A percentile compares a stretch with the other conserved stretches of the same genome.
Evolutionary conservation across 1,140 invertebrate species (phyloP).

Genomic region (Drosophila setifemur): DNA sequence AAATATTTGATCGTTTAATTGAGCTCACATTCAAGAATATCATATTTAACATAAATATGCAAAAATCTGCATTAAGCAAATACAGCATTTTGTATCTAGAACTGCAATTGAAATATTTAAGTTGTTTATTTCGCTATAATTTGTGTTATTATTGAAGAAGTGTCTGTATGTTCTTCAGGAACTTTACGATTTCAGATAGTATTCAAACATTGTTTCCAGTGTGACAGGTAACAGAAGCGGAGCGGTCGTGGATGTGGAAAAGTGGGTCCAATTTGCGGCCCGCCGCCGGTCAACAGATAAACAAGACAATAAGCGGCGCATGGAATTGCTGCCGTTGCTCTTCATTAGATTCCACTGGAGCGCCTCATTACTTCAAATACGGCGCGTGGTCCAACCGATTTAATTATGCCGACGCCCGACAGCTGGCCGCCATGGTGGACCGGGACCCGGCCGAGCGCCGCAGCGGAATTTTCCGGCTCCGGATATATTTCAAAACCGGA

Average conservation of each 20-base stretch:
- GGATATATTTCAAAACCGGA: conserved; percentile 69
- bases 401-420: conserved; percentile 66
- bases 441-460: not conserved
- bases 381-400: conserved; percentile 32
- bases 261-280: conserved; percentile 40
- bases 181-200: too few relatives aligned
- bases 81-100: too few relatives aligned
- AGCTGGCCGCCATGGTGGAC: conserved; percentile 28
- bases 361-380: conserved; percentile 74
- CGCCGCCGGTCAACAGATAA: conserved; percentile 38
- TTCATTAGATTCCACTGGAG: conserved; percentile 52
- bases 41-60: too few relatives aligned
- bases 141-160: too few relatives aligned
- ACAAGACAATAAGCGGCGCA: conserved; percentile 67
- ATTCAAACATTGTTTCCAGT: not conserved
- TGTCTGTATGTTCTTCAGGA: too few relatives aligned
- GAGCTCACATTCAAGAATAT: too few relatives aligned
- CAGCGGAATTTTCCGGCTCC: not conserved
- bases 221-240: conserved; percentile 17
- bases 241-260: not conserved
- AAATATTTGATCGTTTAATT: too few relatives aligned
- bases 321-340: conserved; percentile 67
- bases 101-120: too few relatives aligned
- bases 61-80: too few relatives aligned
- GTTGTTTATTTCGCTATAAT: too few relatives aligned